Evolutionary conservation across 2,113 vertebrate genomes (phyloP), one percentile per base, ranked within the genome.

Genomic region (Hippoglossus stenolepis): DNA sequence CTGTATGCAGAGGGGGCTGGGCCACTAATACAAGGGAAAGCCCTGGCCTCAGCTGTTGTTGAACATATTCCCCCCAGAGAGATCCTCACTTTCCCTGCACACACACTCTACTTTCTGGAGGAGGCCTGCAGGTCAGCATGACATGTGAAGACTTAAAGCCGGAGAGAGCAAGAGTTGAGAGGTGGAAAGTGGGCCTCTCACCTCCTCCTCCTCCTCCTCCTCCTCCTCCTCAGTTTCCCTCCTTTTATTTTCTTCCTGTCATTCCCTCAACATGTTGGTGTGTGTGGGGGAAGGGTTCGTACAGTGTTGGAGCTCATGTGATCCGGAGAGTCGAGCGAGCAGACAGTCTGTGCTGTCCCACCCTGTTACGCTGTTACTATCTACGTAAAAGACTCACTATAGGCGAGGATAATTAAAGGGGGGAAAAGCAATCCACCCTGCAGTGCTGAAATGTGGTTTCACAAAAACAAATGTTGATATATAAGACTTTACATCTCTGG

Each of bases 31-130:
- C 35, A 75, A 66, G 86, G 92, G 85, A 91, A 90, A 91, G 89
- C 86, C 88, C 85, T 89, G 80, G 83, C 84, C 75, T 90, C 92
- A 91, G 87, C 90, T 91, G 90, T 85, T 89, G 85, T 87, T 83
- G 73, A 75, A 81, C 76, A 83, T 80, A 77, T 82, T 5, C 73
- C 75, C 65, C 64, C 79, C 66, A 26, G 73, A 88, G 75, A 76
- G 23, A 75, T 65, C 62, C 83, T 90, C 67, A 65, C 79, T 86
- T 88, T 86, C 70, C 65, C 77, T 20, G 21, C 53, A 26, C 53
- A 23, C 49, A 54, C 49, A 35, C 65, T 65, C 77, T 73, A 64
- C 53, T 74, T 73, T 90, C 58, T 73, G 45, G 66, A 40, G 28
- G 49, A 79, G 65, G 72, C 67, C 78, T 86, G 77, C 35, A 17